Percentiles rank a stretch among this genome's conserved stretches.
These are phyloP conservation scores for Paraplagusia blochii DNA, from an alignment of 2,113 vertebrate genomes.

Conservation along the genomic window DNA sequence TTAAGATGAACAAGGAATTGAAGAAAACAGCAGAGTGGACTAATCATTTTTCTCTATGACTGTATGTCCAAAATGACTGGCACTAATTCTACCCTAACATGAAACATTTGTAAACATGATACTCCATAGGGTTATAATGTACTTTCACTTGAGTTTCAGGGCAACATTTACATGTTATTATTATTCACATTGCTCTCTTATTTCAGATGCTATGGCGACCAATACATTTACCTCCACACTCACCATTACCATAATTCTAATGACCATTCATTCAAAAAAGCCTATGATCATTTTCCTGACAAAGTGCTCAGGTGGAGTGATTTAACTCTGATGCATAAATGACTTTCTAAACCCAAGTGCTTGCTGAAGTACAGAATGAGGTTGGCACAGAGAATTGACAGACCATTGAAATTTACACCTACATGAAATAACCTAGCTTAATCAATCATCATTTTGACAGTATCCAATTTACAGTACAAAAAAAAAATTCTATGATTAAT, in stretches of 20 bases:
- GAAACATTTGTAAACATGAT: no score
- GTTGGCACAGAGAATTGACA: conserved; percentile 26
- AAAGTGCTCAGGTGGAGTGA: conserved; percentile 49
- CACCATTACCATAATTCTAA: conserved; percentile 63
- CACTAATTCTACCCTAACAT: no score
- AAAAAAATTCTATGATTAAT: not conserved
- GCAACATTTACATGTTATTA: no score
- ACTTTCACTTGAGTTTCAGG: no score
- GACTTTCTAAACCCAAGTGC: conserved; percentile 27
- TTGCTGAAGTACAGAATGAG: conserved; percentile 39
- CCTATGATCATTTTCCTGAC: conserved; percentile 62
- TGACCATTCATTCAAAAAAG: conserved; percentile 64
- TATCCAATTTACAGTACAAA: conserved; percentile 25
- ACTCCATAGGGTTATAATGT: no score
- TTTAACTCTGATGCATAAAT: conserved; percentile 36
- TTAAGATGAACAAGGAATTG: no score
- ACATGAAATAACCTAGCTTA: conserved; percentile 18
- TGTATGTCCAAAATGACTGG: no score
- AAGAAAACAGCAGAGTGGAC: no score
- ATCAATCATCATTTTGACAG: conserved; percentile 33
- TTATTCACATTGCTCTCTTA: no score
- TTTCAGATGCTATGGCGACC: no score
- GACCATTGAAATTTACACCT: conserved; percentile 24
- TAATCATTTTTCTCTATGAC: no score
- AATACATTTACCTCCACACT: conserved; percentile 58